These are phyloP conservation scores for Stegostoma tigrinum DNA, from an alignment of 2,113 vertebrate species.

Conservation along the genomic window DNA sequence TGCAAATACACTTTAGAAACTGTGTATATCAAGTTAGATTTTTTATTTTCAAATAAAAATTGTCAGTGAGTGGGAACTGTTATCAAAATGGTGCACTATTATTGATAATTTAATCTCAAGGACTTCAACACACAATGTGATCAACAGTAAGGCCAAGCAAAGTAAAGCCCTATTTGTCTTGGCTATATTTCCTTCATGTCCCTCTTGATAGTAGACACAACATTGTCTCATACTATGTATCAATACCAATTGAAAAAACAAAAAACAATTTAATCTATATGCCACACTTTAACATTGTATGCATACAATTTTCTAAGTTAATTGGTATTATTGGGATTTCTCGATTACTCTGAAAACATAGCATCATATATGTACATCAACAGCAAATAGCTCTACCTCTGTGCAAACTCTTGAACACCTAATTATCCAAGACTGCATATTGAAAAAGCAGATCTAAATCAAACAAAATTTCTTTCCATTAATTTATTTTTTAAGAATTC, in stretches of 20 bases:
- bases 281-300: not conserved
- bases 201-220: not conserved
- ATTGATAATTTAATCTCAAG: constrained; percentile 15
- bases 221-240: not conserved
- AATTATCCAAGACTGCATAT: no score
- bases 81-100: not conserved
- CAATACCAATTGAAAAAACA: not conserved
- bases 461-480: no score
- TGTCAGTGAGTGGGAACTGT: not conserved
- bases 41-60: not conserved
- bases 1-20: not conserved
- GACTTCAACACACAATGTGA: not conserved
- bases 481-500: no score
- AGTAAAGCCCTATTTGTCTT: not conserved
- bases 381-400: no score
- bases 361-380: no score
- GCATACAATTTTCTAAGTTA: not conserved
- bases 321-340: not conserved
- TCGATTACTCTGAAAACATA: no score
- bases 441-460: no score
- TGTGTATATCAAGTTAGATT: not conserved
- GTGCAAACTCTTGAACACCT: no score
- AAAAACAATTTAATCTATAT: not conserved
- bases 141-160: not conserved
- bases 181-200: not conserved